phyloP scores from a whole-genome alignment of 2,888 invertebrate genomes.

The Esperia sulphurella region DNA sequence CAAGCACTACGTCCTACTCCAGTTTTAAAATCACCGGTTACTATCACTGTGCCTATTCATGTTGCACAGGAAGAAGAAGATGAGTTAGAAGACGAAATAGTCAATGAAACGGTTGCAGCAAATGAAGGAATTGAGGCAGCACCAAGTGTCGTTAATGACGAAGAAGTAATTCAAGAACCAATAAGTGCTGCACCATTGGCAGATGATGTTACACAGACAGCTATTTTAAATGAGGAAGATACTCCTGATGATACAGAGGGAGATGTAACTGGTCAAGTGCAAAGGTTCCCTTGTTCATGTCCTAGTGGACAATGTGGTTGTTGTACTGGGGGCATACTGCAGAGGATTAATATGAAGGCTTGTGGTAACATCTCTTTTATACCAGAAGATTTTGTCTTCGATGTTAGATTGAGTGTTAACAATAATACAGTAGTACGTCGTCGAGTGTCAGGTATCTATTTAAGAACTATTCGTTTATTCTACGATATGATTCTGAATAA shows the following conservation, averaged over 20 bases:
- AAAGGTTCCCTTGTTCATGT: constrained; percentile 81
- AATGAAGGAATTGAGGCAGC: constrained; percentile 14
- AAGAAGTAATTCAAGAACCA: constrained; percentile 21
- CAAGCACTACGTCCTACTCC: constrained; percentile 59
- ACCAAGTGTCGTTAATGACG: constrained; percentile 17
- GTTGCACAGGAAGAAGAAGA: constrained; percentile 45
- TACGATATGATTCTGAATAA: no score
- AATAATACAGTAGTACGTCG: constrained; percentile 85
- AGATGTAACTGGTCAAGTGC: constrained; percentile 51
- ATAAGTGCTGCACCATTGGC: constrained; percentile 18
- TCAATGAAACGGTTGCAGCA: constrained; percentile 1
- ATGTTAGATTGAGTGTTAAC: constrained; percentile 85
- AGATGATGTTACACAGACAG: constrained; percentile 27
- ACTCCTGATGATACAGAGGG: background rate
- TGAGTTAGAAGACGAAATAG: constrained; percentile 28
- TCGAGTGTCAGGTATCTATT: constrained; percentile 84
- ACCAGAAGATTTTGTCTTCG: constrained; percentile 90
- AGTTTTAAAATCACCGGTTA: constrained; percentile 60
- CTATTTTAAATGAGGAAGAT: constrained; percentile 36
- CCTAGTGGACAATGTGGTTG: constrained; percentile 82
- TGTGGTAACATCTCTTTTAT: constrained; percentile 89
- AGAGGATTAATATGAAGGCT: constrained; percentile 84
- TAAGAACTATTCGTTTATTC: background rate
- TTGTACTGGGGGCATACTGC: constrained; percentile 82
- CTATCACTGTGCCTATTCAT: constrained; percentile 61